Base-by-base conservation (phyloP, 1,140 invertebrate genomes). In the Drosophila pectinifera region DNA sequence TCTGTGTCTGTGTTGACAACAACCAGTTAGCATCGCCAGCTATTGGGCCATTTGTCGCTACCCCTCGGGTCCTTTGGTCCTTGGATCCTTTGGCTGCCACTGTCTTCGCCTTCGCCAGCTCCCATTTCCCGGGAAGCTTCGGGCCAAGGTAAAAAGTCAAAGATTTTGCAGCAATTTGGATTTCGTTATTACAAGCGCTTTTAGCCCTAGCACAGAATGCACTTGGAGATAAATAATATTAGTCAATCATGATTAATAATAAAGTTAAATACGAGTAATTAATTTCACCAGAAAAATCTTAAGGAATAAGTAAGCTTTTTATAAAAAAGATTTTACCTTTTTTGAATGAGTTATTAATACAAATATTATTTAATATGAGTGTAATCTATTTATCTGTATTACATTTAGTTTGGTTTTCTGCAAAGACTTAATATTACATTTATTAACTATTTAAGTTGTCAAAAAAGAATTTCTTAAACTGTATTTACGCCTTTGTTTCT, bases 141-240 rank as follows among this genome's bases (percentile, higher is more conserved):
- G 39, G 39, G 55, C 26, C 56, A 81, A 86, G 83, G 83, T 86
- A 88, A 69, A 88, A 82, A 88, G 83, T 77, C 83, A 83, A 86
- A 72, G 72, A 86, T 79, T 82, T 88, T 78, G 45, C 65, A 53
- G 53, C 45, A 51, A 75, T 76, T 76, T 42, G 45, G 62, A 73
- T 42, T 69, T 68, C 20, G 28, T 58, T 75, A 65, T 75, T 69
- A 77, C 62, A 77, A 61, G 56, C 55, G 62, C 51, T 77, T 63
- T 75, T 63, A 51, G 24, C 34, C 64, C 8, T 16, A 7, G 31
- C 22, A 48, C 26, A 36, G 16, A n/a, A 11, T 62, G 16, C 58
- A 64, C 34, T 28, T 0, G 3, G 6, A 62, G 22, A n/a, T 31
- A 57, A 45, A 57, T 5, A 26, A 20, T 45, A 26, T 28, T 10